Conservation (phyloP, 2,888 invertebrate genomes). For the Cephus pygmeus region DNA sequence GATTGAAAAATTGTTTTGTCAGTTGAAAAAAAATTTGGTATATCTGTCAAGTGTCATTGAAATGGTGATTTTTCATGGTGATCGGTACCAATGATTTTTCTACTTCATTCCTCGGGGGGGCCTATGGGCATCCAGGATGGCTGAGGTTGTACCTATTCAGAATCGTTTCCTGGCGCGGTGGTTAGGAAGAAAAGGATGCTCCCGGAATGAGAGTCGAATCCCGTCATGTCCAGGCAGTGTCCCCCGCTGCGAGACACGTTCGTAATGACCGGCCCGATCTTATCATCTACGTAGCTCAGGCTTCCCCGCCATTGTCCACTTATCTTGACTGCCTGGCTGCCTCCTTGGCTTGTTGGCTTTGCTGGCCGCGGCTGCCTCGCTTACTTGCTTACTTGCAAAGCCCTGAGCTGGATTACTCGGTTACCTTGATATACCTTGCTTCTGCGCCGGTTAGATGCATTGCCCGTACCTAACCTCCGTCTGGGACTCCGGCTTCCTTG, state of each 20-base stretch:
- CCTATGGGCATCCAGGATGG: slow-evolving; percentile 13
- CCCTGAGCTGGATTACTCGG: neutral
- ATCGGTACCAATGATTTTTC: neutral
- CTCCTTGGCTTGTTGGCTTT: slow-evolving; percentile 18
- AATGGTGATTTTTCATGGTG: neutral
- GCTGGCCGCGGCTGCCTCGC: neutral
- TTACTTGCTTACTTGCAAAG: neutral
- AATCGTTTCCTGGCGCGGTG: neutral
- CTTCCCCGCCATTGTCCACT: slow-evolving; percentile 54
- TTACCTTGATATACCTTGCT: neutral
- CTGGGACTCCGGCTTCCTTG: neutral
- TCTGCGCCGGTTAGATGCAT: neutral
- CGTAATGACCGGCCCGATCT: slow-evolving; percentile 60
- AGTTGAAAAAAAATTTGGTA: neutral
- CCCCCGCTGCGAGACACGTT: slow-evolving; percentile 57
- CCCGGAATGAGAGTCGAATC: slow-evolving; percentile 53
- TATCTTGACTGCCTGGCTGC: slow-evolving; percentile 45
- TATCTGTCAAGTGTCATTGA: neutral
- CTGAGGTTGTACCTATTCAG: neutral
- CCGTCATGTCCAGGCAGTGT: slow-evolving; percentile 55
- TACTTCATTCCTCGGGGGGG: slow-evolving; percentile 11
- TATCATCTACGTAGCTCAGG: slow-evolving; percentile 45
- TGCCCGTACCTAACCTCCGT: neutral
- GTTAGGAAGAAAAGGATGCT: slow-evolving; percentile 36
- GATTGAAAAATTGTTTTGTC: too few relatives aligned